Base-by-base conservation (phyloP, 2,888 invertebrate genomes). In the Drosophila mercatorum region DNA sequence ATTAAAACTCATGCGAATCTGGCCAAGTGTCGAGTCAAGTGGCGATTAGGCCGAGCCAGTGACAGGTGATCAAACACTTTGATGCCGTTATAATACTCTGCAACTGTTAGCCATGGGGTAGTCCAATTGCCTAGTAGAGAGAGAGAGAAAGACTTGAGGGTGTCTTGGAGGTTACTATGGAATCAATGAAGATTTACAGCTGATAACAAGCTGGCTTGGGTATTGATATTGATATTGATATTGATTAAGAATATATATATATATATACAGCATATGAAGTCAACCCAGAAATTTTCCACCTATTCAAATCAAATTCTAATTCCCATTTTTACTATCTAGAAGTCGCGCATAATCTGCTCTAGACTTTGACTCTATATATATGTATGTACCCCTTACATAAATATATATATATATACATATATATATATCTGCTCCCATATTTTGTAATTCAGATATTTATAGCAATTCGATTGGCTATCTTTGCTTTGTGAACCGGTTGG, bases 401-500 rank as follows among this genome's bases (percentile, higher is more conserved):
- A 31, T 28, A 11, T 43, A 43, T 26, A 46, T 44, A n/a, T 1
- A 31, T 34, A 6, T 49, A 49, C 10, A 49, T 10, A 11, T 2
- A 34, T 2, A 34, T 34, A 34, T 17, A 51, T 51, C 5, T 51
- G 49, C 17, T 17, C 34, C 12, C 31, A 51, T 34, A 34, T 34
- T 51, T 51, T n/a, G 34, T 17, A 17, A 52, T 53, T 38, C 52
- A 53, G 12, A 22, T 55, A 55, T 41, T n/a, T 41, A 28, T 31
- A 11, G 1, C 41, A 11, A n/a, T 41, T 41, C 14, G 52, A 34
- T 53, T 38, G 22, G 0, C 36, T 53, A 14, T 14, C 14, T 26
- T 70, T 67, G 12, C 34, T 43, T 43, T 12, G 34, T 40, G 44
- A 81, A 81, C 88, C 79, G 74, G 88, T 78, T 88, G 46, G 6